Base-by-base conservation (phyloP, 2,888 invertebrate genomes). In the Pomacea canaliculata region DNA sequence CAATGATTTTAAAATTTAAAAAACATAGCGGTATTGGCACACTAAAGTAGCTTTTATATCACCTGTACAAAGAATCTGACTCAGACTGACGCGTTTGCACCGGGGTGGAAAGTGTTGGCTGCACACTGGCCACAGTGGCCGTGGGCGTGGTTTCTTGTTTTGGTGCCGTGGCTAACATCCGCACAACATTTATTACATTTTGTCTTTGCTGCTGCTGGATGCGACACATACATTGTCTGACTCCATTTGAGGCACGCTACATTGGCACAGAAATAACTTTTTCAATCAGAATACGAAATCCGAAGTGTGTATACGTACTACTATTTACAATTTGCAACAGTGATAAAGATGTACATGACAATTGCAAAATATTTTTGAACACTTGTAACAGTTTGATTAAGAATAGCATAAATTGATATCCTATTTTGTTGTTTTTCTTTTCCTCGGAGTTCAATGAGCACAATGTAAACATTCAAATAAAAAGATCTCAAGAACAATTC, bases 21-120 rank as follows among this genome's bases (percentile, higher is more conserved):
- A 68, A 27, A 68, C 12, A 46, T 62, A 60, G 7, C 19, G 2
- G 48, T 16, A 46, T 48, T 27, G 9, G 51, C 16, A 13, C 10
- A 56, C 10, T 13, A 56, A 56, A 56, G 16, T 2, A 56, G 10
- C 7, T 56, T 56, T 10, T 56, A 27, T 19, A 37, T 63, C 66
- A 78, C 78, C 71, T 78, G 72, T 78, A 78, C 63, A 75, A 62
- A 46, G 75, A 69, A 19, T 69, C 69, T 63, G 70, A 60, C 10
- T 49, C 18, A 18, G 71, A 71, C 3, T 71, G 60, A n/a, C 75
- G 71, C 18, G 68, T n/a, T 66, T 67, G 56, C 5, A 37, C 75
- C 49, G 74, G 73, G 16, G 70, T 62, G 12, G 67, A 10, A 59
- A 10, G 27, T 49, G 48, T 63, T 8, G 59, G 18, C 23, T 56